Percentiles rank a stretch among this genome's conserved stretches.
phyloP scores from a whole-genome alignment of 2,797 vertebrate species.

The Sebastes oblongus region DNA sequence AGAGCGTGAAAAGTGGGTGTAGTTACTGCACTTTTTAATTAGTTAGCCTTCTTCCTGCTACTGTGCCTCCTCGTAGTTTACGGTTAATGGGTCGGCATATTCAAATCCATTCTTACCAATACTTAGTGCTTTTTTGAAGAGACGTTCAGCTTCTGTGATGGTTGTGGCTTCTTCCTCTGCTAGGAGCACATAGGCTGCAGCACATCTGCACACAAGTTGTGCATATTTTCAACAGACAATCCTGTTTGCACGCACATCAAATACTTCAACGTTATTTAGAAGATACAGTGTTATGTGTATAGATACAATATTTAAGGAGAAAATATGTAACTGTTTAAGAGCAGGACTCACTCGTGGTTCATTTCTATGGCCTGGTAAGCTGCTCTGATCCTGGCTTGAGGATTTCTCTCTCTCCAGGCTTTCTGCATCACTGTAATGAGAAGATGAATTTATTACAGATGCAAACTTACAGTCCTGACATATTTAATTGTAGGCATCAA shows the following conservation, averaged over 20 bases:
- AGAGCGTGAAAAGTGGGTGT: not conserved
- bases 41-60: not conserved
- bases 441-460: slow-evolving; percentile 47
- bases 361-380: slow-evolving; percentile 96
- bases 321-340: not conserved
- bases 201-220: slow-evolving; percentile 80
- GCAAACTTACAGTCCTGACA: not conserved
- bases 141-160: slow-evolving; percentile 94
- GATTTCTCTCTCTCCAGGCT: slow-evolving; percentile 98
- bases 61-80: not conserved
- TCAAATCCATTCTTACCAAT: slow-evolving; percentile 82
- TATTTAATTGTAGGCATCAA: not conserved
- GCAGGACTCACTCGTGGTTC: slow-evolving; percentile 93
- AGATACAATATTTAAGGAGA: not conserved
- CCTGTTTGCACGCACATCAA: not conserved
- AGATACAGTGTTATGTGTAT: not conserved
- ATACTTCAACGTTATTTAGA: not conserved
- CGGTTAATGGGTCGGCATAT: not conserved
- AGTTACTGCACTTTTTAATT: not conserved
- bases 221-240: not conserved
- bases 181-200: slow-evolving; percentile 94
- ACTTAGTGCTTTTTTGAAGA: slow-evolving; percentile 95
- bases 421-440: slow-evolving; percentile 95
- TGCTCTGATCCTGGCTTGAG: slow-evolving; percentile 96
- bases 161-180: slow-evolving; percentile 98